These are phyloP conservation scores for Sialia sialis DNA, from an alignment of 2,113 vertebrate species.

Conservation along the genomic window DNA sequence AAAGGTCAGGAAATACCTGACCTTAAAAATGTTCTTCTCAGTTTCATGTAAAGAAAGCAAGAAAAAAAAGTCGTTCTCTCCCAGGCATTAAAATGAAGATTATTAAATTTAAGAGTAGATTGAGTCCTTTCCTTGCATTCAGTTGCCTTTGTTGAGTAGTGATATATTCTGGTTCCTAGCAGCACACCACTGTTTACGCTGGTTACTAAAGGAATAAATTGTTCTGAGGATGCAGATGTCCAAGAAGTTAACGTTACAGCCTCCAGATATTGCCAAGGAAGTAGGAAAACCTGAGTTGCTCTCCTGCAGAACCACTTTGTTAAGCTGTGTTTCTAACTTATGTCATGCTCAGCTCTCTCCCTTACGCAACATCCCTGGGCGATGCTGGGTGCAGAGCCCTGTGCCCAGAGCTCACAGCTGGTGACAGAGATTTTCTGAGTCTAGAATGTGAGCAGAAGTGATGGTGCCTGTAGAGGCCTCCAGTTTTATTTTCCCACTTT, in stretches of 20 bases:
- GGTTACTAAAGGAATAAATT: constrained; percentile 67
- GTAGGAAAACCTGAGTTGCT: constrained; percentile 62
- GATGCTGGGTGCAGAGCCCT: neutral
- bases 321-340: constrained; percentile 32
- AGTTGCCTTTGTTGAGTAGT: constrained; percentile 7
- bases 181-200: constrained; percentile 37
- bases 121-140: constrained; percentile 44
- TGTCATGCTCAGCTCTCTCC: neutral
- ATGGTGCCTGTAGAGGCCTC: neutral
- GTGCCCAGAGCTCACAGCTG: neutral
- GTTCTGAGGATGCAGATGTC: constrained; percentile 65
- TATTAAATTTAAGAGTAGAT: constrained; percentile 32
- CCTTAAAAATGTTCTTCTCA: constrained; percentile 4
- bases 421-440: neutral
- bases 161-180: constrained; percentile 50
- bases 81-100: constrained; percentile 16
- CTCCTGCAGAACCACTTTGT: constrained; percentile 39
- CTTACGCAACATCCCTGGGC: neutral
- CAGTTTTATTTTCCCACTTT: neutral
- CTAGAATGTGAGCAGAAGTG: neutral
- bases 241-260: constrained; percentile 58
- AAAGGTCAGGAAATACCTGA: constrained; percentile 47
- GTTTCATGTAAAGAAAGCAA: constrained; percentile 14
- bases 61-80: neutral
- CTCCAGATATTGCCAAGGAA: constrained; percentile 49